Percentiles rank a stretch among this genome's conserved stretches.
Evolutionary conservation across 2,113 vertebrate species (phyloP).

Genomic region (Podarcis muralis): DNA sequence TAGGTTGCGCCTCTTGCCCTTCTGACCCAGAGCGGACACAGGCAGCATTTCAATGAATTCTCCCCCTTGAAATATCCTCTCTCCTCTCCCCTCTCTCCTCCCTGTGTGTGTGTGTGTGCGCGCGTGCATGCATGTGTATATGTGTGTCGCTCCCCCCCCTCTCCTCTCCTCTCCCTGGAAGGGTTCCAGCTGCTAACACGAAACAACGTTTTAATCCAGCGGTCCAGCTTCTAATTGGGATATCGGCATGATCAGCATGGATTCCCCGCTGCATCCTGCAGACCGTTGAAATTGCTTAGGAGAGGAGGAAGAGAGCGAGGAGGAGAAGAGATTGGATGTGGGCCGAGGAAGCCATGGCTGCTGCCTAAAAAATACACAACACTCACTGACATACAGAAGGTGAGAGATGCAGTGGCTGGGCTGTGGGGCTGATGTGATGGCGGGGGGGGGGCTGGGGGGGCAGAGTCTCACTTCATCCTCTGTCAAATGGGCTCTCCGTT

Average conservation of each 20-base stretch:
- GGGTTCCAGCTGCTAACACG: slow-evolving; percentile 9
- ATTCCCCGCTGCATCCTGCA: neutral
- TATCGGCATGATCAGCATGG: neutral
- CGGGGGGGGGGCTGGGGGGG: neutral
- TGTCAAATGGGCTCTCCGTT: neutral
- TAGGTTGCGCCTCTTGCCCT: neutral
- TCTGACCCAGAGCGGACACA: neutral
- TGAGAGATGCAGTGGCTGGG: slow-evolving; percentile 4
- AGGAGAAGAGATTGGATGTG: neutral
- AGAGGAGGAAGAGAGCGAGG: neutral
- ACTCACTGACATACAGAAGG: neutral
- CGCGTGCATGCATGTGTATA: neutral
- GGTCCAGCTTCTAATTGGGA: neutral
- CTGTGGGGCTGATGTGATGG: neutral
- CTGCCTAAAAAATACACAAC: slow-evolving; percentile 5
- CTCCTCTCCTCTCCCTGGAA: neutral
- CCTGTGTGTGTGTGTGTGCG: neutral
- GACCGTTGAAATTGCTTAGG: slow-evolving; percentile 4
- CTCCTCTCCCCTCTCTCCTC: neutral
- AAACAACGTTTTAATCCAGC: slow-evolving; percentile 4
- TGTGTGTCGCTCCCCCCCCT: neutral
- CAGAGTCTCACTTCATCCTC: neutral
- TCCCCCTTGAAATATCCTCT: neutral
- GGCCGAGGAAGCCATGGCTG: slow-evolving; percentile 27
- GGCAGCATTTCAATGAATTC: slow-evolving; percentile 5